Evolutionary conservation across 2,113 vertebrate species (phyloP), one percentile per base, ranked within the genome.

Genomic region (Trogon melanurus): DNA sequence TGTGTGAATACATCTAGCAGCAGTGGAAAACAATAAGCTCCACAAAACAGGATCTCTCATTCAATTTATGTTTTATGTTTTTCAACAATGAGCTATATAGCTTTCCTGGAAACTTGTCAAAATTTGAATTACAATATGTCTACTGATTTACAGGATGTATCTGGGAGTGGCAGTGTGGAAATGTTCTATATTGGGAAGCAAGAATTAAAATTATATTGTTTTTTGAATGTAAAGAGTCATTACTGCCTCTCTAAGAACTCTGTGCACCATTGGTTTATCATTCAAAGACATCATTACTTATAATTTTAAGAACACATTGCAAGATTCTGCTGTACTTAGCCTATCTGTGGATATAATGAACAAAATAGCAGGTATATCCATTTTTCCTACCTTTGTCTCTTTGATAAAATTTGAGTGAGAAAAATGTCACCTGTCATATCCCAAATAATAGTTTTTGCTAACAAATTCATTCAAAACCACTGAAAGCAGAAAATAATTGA

Each of bases 41-140:
- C 72, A 94, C 56, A 90, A 96, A 96, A 92, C 79, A 91, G 72
- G 27, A 62, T 81, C 58, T 89, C 47, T 56, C 29, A 71, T 73
- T 79, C 79, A 94, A 93, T 97, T 90, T 88, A 69, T 92, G 61
- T 95, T 96, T 95, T 91, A 92, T 78, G 62, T 62, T 90, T 74
- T 83, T 91, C 61, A 87, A 57, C 51, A 86, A 79, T 61, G 51
- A 94, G n/a, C 65, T 79, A 30, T 45, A 82, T 48, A 90, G 41
- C 13, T 20, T 67, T 90, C 44, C 60, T 95, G 93, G 93, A 90
- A 87, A 38, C 34, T 8, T 79, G 56, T 88, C 93, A 97, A 36
- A 79, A 90, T 74, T 89, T 96, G 81, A 93, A 93, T 89, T 91
- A 44, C 48, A 50, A 95, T 96, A 92, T 91, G 72, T 85, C 29